A percentile compares a stretch with the other conserved stretches of the same genome.
phyloP scores from a whole-genome alignment of 2,797 vertebrate genomes.

The Potorous gilbertii region DNA sequence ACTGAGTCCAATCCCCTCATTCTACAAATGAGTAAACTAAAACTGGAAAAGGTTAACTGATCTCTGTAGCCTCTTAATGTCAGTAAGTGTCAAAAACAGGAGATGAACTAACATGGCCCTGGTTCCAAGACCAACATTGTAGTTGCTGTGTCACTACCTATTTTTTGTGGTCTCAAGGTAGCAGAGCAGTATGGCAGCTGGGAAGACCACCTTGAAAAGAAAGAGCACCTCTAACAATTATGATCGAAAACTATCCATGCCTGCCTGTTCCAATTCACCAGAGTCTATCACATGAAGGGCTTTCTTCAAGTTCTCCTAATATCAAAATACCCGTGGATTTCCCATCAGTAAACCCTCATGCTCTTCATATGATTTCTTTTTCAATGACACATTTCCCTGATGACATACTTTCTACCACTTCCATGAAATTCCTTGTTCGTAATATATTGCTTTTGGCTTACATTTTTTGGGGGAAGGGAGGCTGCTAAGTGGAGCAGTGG shows the following conservation, averaged over 20 bases:
- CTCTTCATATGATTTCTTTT: neutral
- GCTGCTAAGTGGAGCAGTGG: neutral
- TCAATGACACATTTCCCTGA: neutral
- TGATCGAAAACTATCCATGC: neutral
- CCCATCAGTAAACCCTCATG: neutral
- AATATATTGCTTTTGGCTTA: neutral
- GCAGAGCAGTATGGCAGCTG: neutral
- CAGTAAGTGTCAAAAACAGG: neutral
- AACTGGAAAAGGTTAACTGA: neutral
- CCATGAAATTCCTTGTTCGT: neutral
- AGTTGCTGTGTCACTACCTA: neutral
- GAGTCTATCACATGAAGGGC: neutral
- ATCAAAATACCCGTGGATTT: neutral
- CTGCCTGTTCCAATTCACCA: neutral
- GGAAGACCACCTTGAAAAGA: constrained; percentile 4
- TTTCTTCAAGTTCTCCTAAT: neutral
- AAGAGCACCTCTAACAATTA: neutral
- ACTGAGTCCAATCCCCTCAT: neutral
- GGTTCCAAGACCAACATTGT: neutral
- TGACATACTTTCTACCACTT: neutral
- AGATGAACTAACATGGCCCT: neutral
- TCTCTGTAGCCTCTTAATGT: neutral
- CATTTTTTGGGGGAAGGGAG: neutral
- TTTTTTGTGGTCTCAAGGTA: constrained; percentile 11
- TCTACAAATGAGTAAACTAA: neutral